Conservation (phyloP, 37 sponge, comb jelly and placozoan species). For the Axinella damicornis region DNA sequence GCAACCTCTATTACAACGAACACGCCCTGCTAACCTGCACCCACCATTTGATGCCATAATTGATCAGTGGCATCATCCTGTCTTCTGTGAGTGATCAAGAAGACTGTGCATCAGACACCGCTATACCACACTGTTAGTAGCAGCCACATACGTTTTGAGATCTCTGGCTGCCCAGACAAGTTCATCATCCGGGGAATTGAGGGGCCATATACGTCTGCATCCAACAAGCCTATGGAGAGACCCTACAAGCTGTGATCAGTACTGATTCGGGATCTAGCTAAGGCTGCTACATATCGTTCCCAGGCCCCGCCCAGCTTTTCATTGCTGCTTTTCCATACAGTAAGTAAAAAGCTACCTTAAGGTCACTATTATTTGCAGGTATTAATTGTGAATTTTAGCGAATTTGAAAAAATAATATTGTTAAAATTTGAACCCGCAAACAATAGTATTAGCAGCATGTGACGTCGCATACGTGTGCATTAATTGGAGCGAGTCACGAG, state of each 20-base stretch:
- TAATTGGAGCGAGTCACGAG: no score
- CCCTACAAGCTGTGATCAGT: not conserved
- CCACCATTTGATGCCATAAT: conserved; percentile 95
- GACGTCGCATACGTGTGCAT: no score
- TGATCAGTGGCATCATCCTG: conserved; percentile 88
- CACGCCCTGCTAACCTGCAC: not conserved
- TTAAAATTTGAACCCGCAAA: no score
- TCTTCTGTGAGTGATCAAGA: conserved; percentile 45
- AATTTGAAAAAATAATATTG: no score
- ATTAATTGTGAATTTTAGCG: no score
- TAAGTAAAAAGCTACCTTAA: no score
- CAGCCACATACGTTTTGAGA: conserved; percentile 73
- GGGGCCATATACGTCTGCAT: conserved; percentile 99
- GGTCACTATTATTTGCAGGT: no score
- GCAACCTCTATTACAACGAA: not conserved
- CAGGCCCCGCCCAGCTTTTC: no score
- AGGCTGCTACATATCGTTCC: no score
- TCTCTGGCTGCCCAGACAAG: conserved; percentile 78
- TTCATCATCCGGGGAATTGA: conserved; percentile 97
- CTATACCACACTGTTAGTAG: no score
- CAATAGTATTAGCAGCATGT: no score
- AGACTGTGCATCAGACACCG: not conserved
- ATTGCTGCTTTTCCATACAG: no score
- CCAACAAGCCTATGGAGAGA: conserved; percentile 88
- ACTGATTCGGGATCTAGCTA: not conserved